Evolutionary conservation across 2,797 vertebrate species (phyloP).

Genomic region (Microctenopoma stevenorrisi): DNA sequence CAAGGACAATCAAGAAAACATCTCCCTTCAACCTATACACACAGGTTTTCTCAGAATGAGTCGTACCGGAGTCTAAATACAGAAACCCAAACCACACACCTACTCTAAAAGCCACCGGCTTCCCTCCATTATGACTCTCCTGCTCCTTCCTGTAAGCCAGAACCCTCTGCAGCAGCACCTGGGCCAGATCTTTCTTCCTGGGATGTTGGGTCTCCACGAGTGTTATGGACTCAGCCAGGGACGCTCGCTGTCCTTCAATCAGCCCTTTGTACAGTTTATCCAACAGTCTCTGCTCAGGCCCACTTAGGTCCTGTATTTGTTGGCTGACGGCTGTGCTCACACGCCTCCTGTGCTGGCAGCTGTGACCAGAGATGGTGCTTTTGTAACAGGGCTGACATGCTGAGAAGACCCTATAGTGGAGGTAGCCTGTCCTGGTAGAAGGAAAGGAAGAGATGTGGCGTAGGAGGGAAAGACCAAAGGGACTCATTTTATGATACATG

Average conservation of each 20-base stretch:
- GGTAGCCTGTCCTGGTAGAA: conserved; percentile 31
- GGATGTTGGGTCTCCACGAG: conserved; percentile 93
- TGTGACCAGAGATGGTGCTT: neutral
- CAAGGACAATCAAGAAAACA: neutral
- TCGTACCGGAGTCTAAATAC: neutral
- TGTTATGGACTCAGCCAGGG: conserved; percentile 95
- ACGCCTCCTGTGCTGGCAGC: conserved; percentile 55
- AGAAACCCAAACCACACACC: conserved; percentile 85
- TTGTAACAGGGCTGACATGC: neutral
- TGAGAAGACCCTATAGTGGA: conserved; percentile 9
- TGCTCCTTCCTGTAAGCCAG: conserved; percentile 88
- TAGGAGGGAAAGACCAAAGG: conserved; percentile 42
- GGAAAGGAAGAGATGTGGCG: conserved; percentile 37
- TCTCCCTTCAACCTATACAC: neutral
- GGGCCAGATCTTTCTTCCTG: conserved; percentile 92
- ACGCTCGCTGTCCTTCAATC: conserved; percentile 88
- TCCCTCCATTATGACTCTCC: conserved; percentile 87
- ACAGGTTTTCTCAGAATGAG: neutral
- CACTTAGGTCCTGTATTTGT: conserved; percentile 80
- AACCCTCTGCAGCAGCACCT: conserved; percentile 94
- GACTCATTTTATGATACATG: conserved; percentile 60
- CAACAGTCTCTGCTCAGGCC: conserved; percentile 87
- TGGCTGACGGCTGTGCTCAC: conserved; percentile 73
- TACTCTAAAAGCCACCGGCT: conserved; percentile 94
- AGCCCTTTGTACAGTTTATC: conserved; percentile 89